These are phyloP conservation scores for Gavialis gangeticus DNA, from an alignment of 2,113 vertebrate genomes.

Conservation along the genomic window DNA sequence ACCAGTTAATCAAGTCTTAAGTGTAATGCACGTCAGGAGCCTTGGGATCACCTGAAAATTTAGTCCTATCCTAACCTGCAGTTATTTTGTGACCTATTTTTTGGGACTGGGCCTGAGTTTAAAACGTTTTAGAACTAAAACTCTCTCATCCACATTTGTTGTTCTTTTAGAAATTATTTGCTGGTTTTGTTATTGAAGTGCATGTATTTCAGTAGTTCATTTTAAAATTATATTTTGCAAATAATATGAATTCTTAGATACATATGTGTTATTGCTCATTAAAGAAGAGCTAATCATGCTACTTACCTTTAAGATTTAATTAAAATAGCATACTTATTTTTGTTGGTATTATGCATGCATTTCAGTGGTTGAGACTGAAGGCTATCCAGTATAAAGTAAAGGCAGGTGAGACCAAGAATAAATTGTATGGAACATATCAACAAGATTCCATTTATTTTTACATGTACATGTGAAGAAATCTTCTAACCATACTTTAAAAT, in stretches of 20 bases:
- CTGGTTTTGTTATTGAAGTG: background rate
- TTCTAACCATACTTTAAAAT: background rate
- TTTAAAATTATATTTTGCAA: background rate
- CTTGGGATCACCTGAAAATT: no score
- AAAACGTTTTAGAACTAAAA: background rate
- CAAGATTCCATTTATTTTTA: background rate
- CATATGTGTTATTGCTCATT: accelerated
- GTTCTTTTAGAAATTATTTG: background rate
- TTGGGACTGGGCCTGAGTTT: background rate
- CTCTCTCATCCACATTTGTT: background rate
- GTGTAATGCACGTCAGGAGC: no score
- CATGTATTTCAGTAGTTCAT: background rate
- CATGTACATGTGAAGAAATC: background rate
- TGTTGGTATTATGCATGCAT: background rate
- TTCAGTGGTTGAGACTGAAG: background rate
- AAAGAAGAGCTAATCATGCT: background rate
- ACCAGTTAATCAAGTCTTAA: no score
- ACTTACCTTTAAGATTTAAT: background rate
- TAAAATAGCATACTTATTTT: background rate
- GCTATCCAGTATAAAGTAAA: background rate
- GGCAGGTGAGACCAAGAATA: background rate
- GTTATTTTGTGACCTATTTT: background rate
- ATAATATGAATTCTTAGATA: background rate
- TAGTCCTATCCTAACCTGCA: background rate
- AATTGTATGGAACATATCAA: background rate